Evolutionary conservation across 2,888 invertebrate genomes (phyloP).

Genomic region (Cephus pulcher): DNA sequence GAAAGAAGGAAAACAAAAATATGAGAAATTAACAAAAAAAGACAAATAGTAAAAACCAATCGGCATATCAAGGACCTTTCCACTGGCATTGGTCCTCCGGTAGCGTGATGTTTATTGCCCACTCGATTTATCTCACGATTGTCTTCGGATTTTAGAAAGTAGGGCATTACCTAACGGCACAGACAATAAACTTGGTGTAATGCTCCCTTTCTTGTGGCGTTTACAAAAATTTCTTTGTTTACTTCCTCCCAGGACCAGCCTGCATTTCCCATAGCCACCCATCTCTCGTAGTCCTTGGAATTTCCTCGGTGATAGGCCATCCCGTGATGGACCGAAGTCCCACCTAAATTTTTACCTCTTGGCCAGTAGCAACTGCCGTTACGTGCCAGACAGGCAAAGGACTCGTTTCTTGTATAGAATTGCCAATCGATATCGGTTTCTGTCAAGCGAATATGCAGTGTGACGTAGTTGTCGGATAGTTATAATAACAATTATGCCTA

Average conservation of each 20-base stretch:
- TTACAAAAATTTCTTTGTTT: slow-evolving; percentile 7
- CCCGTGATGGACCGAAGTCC: slow-evolving; percentile 79
- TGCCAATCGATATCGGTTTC: slow-evolving; percentile 74
- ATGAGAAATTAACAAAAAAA: background rate
- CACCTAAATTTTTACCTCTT: slow-evolving; percentile 78
- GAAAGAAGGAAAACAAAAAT: background rate
- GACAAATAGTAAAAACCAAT: background rate
- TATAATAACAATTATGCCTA: slow-evolving; percentile 3
- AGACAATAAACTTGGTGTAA: background rate
- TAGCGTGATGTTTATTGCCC: slow-evolving; percentile 71
- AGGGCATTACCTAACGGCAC: slow-evolving; percentile 72
- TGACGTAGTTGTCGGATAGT: background rate
- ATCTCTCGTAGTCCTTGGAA: slow-evolving; percentile 78
- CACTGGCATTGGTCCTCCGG: slow-evolving; percentile 73
- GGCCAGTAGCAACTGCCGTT: slow-evolving; percentile 74
- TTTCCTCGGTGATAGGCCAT: slow-evolving; percentile 88
- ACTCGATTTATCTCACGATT: slow-evolving; percentile 74
- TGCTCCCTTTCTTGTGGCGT: background rate
- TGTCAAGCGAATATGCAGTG: slow-evolving; percentile 13
- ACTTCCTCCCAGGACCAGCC: slow-evolving; percentile 81
- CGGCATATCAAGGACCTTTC: slow-evolving; percentile 47
- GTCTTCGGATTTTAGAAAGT: slow-evolving; percentile 76
- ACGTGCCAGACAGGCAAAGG: slow-evolving; percentile 69
- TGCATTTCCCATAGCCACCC: slow-evolving; percentile 77
- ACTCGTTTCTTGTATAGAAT: slow-evolving; percentile 74